Evolutionary conservation across 2,888 invertebrate genomes (phyloP).

Genomic region (Drosophila differens): DNA sequence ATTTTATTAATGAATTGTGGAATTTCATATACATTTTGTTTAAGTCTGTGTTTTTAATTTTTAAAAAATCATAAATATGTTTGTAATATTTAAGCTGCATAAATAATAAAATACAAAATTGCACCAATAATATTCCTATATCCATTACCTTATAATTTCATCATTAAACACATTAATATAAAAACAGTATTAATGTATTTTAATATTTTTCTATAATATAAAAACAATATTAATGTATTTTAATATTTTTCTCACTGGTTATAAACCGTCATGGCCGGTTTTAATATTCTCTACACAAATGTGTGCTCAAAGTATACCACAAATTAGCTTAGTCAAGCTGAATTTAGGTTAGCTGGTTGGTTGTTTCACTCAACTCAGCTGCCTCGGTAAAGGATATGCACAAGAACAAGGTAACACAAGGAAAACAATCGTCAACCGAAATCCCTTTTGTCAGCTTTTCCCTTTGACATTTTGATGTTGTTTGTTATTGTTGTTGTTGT

Average conservation of each 20-base stretch:
- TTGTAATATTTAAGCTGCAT: neutral
- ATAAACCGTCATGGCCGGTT: too few relatives aligned
- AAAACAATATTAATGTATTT: too few relatives aligned
- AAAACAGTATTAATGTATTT: neutral
- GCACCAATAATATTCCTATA: neutral
- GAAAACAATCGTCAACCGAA: neutral
- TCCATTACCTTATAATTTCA: neutral
- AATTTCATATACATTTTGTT: neutral
- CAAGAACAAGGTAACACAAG: neutral
- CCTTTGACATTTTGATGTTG: constrained; percentile 27
- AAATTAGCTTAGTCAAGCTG: neutral
- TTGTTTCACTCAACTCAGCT: neutral
- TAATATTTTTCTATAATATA: neutral
- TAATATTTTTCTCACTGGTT: neutral
- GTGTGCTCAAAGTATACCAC: neutral
- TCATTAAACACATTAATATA: neutral
- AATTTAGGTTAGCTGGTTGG: constrained; percentile 1
- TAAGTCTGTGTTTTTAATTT: neutral
- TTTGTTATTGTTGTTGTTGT: neutral
- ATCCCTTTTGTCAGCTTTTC: constrained; percentile 15
- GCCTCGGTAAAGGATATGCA: neutral
- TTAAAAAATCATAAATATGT: neutral
- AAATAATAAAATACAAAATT: neutral
- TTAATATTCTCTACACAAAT: neutral
- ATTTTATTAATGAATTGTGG: neutral